A percentile compares a stretch with the other conserved stretches of the same genome.
Conservation (phyloP, 2,797 vertebrate genomes). For the Gadopsis bispinosus region DNA sequence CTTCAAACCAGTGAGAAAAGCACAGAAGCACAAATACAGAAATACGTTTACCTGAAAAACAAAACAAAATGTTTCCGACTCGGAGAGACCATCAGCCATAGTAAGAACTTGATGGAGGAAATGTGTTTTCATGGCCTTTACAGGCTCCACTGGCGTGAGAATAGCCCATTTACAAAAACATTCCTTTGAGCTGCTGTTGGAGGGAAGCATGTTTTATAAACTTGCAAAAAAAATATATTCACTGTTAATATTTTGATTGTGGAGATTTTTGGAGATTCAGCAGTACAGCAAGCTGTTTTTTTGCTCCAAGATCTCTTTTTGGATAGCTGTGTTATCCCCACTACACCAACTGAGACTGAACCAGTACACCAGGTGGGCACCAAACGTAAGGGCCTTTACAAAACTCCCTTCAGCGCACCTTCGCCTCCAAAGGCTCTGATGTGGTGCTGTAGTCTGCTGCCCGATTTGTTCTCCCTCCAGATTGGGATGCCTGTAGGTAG, state of each 20-base stretch:
- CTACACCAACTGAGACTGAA: conserved; percentile 18
- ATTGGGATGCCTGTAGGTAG: conserved; percentile 86
- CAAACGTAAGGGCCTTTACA: conserved; percentile 35
- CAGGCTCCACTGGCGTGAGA: conserved; percentile 2
- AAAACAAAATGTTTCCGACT: background rate
- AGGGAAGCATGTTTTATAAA: conserved; percentile 1
- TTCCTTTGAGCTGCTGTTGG: conserved; percentile 20
- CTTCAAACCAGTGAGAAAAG: background rate
- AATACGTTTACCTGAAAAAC: background rate
- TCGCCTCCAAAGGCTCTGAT: conserved; percentile 90
- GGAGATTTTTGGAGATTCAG: conserved; percentile 3
- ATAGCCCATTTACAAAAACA: conserved; percentile 5
- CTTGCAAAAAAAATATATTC: conserved; percentile 12
- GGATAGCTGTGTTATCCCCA: background rate
- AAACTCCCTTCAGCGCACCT: conserved; percentile 90
- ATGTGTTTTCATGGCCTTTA: conserved; percentile 1
- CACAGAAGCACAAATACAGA: background rate
- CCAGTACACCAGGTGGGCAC: conserved; percentile 60
- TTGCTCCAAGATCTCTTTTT: background rate
- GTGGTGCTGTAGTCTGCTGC: conserved; percentile 89
- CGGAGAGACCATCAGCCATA: background rate
- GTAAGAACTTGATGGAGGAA: background rate
- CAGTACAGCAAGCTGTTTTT: background rate
- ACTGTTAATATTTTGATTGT: conserved; percentile 2
- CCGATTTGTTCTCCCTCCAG: conserved; percentile 94